Evolutionary conservation across 2,113 vertebrate species (phyloP), one percentile per base, ranked within the genome.

Genomic region (Nestor notabilis): DNA sequence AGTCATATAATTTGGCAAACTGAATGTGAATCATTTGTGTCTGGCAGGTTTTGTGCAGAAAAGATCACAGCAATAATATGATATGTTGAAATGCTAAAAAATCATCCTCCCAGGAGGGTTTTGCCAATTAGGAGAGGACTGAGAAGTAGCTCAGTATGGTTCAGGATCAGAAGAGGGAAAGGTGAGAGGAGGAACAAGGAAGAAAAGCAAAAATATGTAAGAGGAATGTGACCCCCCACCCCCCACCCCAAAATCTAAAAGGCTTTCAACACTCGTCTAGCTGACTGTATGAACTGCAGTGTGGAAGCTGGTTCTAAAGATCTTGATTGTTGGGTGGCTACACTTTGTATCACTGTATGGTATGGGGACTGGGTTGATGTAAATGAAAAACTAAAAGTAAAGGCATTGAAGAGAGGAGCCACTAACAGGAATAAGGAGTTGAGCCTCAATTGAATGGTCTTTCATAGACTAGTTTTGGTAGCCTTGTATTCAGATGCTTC

Each of bases 91-190:
- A 97, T 92, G 79, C 53, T 96, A 78, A 94, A 89, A 98, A 96
- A 87, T 86, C 47, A 21, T 96, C 93, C 87, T 97, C 94, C 91
- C 25, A 8, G 83, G 89, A 97, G 74, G 87, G 76, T 94, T 97
- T 96, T 98, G 76, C 96, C 95, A 98, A 94, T 98, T 98, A 98
- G 88, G 95, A 95, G 65, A 86, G 75, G 50, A 91, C 74, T 56
- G 91, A 90, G 79, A 92, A 96, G 86, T 50, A 95, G 56, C 91
- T 85, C 95, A 80, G 80, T 90, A 72, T 87, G 66, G 70, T 55
- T 93, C 68, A 97, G 63, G 83, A 98, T 96, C 93, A 98, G 88
- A 97, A 95, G 96, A 13, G 25, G 49, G 39, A 92, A 47, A 35
- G 13, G 35, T 70, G 27, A 64, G 60, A 78, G 31, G 60, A 90